Evolutionary conservation across 1,140 invertebrate species (phyloP).

Genomic region (Bombyx mori): DNA sequence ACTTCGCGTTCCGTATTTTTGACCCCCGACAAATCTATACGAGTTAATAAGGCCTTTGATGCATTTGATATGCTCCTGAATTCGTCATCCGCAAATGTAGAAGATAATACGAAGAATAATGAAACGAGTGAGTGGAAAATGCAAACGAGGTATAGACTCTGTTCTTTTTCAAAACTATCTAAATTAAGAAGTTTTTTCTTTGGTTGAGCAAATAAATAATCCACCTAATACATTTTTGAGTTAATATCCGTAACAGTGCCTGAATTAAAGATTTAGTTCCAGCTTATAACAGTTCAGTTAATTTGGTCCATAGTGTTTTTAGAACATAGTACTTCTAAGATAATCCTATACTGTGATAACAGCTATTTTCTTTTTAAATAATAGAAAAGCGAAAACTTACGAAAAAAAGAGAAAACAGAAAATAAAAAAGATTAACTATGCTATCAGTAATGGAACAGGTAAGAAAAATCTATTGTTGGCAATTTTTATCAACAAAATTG

Average conservation of each 20-base stretch:
- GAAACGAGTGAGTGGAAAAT: too few relatives aligned
- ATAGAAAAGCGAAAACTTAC: conserved; percentile 27
- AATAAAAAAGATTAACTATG: conserved; percentile 33
- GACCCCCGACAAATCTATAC: conserved; percentile 57
- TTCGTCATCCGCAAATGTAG: conserved; percentile 24
- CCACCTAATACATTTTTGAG: too few relatives aligned
- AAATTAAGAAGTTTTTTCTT: too few relatives aligned
- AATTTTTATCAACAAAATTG: not conserved
- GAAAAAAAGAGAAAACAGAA: conserved; percentile 22
- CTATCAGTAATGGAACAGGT: conserved; percentile 36
- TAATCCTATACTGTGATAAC: too few relatives aligned
- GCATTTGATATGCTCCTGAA: conserved; percentile 50
- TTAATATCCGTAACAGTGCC: too few relatives aligned
- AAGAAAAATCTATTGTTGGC: conserved; percentile 5
- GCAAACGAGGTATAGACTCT: too few relatives aligned
- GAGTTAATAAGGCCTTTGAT: conserved; percentile 48
- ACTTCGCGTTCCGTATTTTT: conserved; percentile 28
- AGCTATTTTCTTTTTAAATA: not conserved
- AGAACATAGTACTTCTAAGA: too few relatives aligned
- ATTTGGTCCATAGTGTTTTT: too few relatives aligned
- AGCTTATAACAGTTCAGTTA: too few relatives aligned
- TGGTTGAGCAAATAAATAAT: too few relatives aligned
- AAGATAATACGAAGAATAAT: conserved; percentile 3
- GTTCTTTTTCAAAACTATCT: too few relatives aligned
- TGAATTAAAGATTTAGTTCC: too few relatives aligned